phyloP scores from a whole-genome alignment of 2,888 invertebrate species.

The Chesias legatella region DNA sequence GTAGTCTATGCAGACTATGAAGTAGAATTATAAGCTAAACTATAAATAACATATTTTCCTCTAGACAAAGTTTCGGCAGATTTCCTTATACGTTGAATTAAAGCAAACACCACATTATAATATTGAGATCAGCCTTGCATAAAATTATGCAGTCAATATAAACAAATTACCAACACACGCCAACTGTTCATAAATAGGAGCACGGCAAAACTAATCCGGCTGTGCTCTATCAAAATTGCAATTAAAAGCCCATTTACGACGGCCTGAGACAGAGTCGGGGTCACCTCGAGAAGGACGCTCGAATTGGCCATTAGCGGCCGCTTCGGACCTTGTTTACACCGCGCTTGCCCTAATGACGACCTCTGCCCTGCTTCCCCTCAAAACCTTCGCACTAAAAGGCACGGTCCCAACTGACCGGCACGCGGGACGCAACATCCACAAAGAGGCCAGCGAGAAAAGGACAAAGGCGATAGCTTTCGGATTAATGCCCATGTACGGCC shows the following conservation, averaged over 20 bases:
- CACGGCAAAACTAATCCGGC: slow-evolving; percentile 67
- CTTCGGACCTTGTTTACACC: slow-evolving; percentile 80
- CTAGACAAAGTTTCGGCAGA: too few species aligned
- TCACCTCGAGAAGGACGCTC: slow-evolving; percentile 76
- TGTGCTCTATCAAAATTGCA: slow-evolving; percentile 74
- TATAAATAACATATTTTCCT: too few species aligned
- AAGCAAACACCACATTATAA: too few species aligned
- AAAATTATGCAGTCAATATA: slow-evolving; percentile 2
- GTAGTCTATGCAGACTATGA: too few species aligned
- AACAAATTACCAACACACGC: slow-evolving; percentile 10
- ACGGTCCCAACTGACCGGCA: slow-evolving; percentile 69
- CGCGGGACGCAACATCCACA: slow-evolving; percentile 59
- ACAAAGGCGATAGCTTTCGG: slow-evolving; percentile 76
- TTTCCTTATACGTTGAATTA: too few species aligned
- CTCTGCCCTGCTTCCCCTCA: slow-evolving; percentile 81
- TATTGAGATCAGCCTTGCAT: not conserved
- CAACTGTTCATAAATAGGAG: slow-evolving; percentile 37
- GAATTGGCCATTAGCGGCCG: slow-evolving; percentile 81
- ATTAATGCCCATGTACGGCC: slow-evolving; percentile 78
- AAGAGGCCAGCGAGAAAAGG: slow-evolving; percentile 56
- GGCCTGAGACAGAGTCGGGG: slow-evolving; percentile 71
- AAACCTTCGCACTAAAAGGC: slow-evolving; percentile 81
- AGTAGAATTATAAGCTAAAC: too few species aligned
- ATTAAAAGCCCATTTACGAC: slow-evolving; percentile 77
- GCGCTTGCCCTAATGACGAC: slow-evolving; percentile 81